phyloP scores from a whole-genome alignment of 2,113 vertebrate species.

The Odobenus rosmarus region DNA sequence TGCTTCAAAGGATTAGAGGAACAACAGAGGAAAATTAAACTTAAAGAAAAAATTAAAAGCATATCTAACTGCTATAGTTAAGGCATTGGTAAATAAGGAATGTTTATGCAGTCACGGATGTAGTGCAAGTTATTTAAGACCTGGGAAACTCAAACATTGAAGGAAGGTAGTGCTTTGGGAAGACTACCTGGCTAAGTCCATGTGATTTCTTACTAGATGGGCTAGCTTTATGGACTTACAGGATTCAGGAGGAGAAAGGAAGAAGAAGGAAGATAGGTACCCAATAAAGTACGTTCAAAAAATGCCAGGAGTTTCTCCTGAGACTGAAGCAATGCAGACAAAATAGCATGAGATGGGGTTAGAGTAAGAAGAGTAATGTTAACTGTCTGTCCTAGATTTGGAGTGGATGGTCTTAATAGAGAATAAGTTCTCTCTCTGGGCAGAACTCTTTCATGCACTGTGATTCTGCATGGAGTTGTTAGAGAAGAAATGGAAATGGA shows the following conservation, averaged over 20 bases:
- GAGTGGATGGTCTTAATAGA: background rate
- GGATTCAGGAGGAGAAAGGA: background rate
- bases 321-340: background rate
- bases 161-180: background rate
- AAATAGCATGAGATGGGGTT: background rate
- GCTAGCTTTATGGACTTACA: background rate
- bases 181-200: background rate
- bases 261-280: background rate
- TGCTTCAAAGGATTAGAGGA: slow-evolving; percentile 13
- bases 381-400: background rate
- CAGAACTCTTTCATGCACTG: background rate
- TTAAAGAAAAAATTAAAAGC: slow-evolving; percentile 6
- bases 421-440: background rate
- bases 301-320: background rate
- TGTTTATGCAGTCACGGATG: background rate
- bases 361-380: background rate
- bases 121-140: background rate
- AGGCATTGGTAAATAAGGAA: background rate
- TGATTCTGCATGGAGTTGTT: background rate
- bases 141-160: background rate
- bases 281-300: background rate
- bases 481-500: background rate
- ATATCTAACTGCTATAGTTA: background rate
- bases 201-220: background rate
- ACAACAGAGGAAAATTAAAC: slow-evolving; percentile 7